Evolutionary conservation across 1,140 invertebrate genomes (phyloP), one percentile per base, ranked within the genome.

Genomic region (Trichomalopsis sarcophagae): DNA sequence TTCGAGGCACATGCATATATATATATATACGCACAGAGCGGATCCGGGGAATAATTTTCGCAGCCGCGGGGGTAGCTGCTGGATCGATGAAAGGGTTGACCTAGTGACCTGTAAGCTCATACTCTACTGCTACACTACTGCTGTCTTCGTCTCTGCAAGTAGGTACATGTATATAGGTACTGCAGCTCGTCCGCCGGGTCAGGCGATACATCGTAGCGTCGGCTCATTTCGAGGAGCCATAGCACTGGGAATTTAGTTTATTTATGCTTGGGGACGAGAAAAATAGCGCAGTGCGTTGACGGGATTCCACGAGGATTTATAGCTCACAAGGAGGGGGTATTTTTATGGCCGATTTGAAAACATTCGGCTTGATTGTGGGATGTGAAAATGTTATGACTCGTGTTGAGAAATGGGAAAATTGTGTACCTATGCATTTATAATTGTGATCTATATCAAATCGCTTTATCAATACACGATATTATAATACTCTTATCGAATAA

Each of bases 11-110:
- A 21, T 33, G 13, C 14, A 11, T 9, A 36, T 44, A 7, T 30
- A 55, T 14, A 62, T 5, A 62, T 7, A n/a, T 21, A 62, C 6
- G n/a, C 21, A n/a, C 55, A 74, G 76, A 69, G 23, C 47, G 78
- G 40, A 78, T 50, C 66, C 82, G 44, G 82, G 76, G 74, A 83
- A 78, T 83, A 83, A 83, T 83, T 83, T 83, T 23, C 50, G 33
- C 33, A 23, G 66, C 14, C 55, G 21, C 47, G 30, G 50, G 66
- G 27, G 17, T 50, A 17, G 30, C 7, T 27, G 44, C 36, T 47
- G 82, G 84, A 85, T 85, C 84, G 79, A 85, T 81, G 73, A 13
- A 69, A 81, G 79, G 79, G 73, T 77, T 85, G 84, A 85, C 84
- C 84, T n/a, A 77, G 33, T 85, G 79, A 88, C 87, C 87, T 73